Percentiles rank a stretch among this genome's conserved stretches.
Conservation (phyloP, 2,888 invertebrate genomes). For the Xylophagus ater region DNA sequence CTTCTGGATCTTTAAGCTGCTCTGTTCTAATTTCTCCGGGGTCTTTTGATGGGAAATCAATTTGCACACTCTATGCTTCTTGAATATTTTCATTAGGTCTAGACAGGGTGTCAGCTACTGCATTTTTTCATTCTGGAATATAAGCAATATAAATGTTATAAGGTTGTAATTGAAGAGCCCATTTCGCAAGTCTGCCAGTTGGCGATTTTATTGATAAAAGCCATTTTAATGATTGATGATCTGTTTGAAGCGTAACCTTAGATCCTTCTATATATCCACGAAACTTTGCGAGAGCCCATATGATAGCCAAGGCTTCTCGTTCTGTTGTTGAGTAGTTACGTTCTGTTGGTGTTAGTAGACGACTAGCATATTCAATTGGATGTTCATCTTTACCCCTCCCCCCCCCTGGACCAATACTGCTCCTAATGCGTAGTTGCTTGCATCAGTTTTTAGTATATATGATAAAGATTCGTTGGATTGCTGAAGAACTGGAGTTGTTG, state of each 20-base stretch:
- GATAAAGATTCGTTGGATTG: slow-evolving; percentile 21
- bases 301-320: slow-evolving; percentile 28
- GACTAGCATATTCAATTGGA: slow-evolving; percentile 23
- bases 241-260: slow-evolving; percentile 31
- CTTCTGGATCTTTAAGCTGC: slow-evolving; percentile 20
- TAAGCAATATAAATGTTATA: slow-evolving; percentile 32
- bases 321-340: slow-evolving; percentile 35
- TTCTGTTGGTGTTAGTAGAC: slow-evolving; percentile 25
- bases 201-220: slow-evolving; percentile 30
- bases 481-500: slow-evolving; percentile 19
- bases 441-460: slow-evolving; percentile 20
- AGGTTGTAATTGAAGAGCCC: slow-evolving; percentile 33
- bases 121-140: slow-evolving; percentile 28
- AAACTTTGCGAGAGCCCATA: slow-evolving; percentile 31
- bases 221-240: slow-evolving; percentile 38
- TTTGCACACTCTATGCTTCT: background rate
- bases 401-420: slow-evolving; percentile 19
- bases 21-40: background rate
- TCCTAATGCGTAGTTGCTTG: slow-evolving; percentile 18
- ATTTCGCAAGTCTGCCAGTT: slow-evolving; percentile 33
- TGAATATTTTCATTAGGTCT: slow-evolving; percentile 17
- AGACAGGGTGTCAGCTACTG: slow-evolving; percentile 33
- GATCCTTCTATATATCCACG: slow-evolving; percentile 33
- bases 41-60: slow-evolving; percentile 1
- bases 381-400: slow-evolving; percentile 19